A percentile compares a stretch with the other conserved stretches of the same genome.
These are phyloP conservation scores for Zaprionus nigranus DNA, from an alignment of 1,140 invertebrate genomes.

Conservation along the genomic window DNA sequence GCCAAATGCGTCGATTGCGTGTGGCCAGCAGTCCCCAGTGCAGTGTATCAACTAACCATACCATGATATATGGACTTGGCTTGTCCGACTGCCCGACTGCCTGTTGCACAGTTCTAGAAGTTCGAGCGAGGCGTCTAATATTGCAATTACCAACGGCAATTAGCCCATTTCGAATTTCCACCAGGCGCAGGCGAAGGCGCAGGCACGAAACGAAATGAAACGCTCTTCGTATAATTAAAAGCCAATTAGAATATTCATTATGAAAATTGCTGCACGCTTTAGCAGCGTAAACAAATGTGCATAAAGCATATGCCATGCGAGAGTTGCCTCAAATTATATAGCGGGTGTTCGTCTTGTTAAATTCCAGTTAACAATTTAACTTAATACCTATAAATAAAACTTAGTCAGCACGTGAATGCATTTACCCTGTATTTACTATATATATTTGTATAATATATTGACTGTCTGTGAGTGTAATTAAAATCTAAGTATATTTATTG, in stretches of 20 bases:
- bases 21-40: slow-evolving; percentile 44
- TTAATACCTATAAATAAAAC: slow-evolving; percentile 36
- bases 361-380: slow-evolving; percentile 31
- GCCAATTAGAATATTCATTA: slow-evolving; percentile 78
- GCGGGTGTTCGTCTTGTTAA: slow-evolving; percentile 31
- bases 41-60: slow-evolving; percentile 15
- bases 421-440: not conserved
- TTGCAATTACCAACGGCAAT: slow-evolving; percentile 75
- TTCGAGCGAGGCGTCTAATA: slow-evolving; percentile 68
- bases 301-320: slow-evolving; percentile 50
- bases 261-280: slow-evolving; percentile 60
- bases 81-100: slow-evolving; percentile 35
- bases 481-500: slow-evolving; percentile 6
- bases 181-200: too few species aligned
- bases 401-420: slow-evolving; percentile 31
- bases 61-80: slow-evolving; percentile 66
- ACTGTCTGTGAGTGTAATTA: not conserved
- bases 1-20: slow-evolving; percentile 75
- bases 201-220: slow-evolving; percentile 52
- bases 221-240: slow-evolving; percentile 70
- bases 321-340: slow-evolving; percentile 60
- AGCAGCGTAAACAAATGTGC: slow-evolving; percentile 58
- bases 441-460: slow-evolving; percentile 9
- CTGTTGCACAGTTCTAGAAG: slow-evolving; percentile 1
- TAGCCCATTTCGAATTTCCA: slow-evolving; percentile 75